These are phyloP conservation scores for Sakesphorus luctuosus DNA, from an alignment of 2,113 vertebrate genomes.

Conservation along the genomic window DNA sequence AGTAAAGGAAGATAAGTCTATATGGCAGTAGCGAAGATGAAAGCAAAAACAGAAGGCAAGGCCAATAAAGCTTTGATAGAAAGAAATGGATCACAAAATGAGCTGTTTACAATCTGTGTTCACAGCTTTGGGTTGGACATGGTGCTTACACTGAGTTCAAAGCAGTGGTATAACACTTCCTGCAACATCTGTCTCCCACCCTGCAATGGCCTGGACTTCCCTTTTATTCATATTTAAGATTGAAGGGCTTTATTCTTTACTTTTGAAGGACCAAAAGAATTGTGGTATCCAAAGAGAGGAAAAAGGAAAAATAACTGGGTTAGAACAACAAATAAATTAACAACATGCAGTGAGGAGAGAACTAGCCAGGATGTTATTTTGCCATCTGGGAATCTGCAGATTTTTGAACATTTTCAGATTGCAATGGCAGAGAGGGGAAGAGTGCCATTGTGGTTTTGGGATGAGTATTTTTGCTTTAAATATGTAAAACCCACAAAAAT, in stretches of 20 bases:
- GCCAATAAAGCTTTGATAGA: neutral
- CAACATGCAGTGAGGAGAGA: neutral
- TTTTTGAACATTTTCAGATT: neutral
- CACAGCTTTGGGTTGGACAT: rapidly evolving
- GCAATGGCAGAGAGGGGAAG: neutral
- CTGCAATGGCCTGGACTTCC: neutral
- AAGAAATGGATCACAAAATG: neutral
- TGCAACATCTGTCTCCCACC: neutral
- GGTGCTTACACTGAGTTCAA: neutral
- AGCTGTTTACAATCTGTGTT: neutral
- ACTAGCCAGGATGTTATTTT: neutral
- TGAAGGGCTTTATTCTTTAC: neutral
- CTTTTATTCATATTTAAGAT: neutral
- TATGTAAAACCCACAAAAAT: neutral
- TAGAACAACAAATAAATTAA: conserved; percentile 7
- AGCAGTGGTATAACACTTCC: neutral
- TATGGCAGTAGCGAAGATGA: neutral
- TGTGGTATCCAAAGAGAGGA: neutral
- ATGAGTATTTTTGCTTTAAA: neutral
- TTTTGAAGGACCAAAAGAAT: neutral
- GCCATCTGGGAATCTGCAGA: neutral
- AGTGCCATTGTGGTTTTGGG: neutral
- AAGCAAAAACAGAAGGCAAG: neutral
- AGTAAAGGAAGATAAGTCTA: neutral
- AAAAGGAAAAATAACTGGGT: neutral